phyloP scores from a whole-genome alignment of 2,797 vertebrate species.

The Toxotes lorentzi region DNA sequence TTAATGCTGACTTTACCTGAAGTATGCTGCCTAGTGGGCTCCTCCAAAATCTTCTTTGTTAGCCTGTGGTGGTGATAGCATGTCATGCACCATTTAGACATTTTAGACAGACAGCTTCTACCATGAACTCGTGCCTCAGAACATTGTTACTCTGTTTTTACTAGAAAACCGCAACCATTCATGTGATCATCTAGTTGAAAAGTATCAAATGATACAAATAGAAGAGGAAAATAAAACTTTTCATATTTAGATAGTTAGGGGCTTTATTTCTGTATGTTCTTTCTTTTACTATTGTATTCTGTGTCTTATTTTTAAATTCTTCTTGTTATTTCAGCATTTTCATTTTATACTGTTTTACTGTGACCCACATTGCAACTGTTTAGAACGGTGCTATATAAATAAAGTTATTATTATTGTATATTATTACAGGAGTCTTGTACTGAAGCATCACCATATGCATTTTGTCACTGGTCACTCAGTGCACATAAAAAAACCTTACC shows the following conservation, averaged over 20 bases:
- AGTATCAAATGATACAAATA: not conserved
- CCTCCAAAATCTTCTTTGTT: constrained; percentile 42
- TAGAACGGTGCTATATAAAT: not conserved
- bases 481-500: not conserved
- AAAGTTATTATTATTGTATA: not conserved
- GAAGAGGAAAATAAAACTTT: not conserved
- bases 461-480: not conserved
- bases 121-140: no score
- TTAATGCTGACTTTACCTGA: constrained; percentile 50
- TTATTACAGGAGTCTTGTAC: not conserved
- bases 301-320: not conserved
- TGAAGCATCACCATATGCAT: not conserved
- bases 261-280: no score
- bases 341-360: no score
- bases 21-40: constrained; percentile 10
- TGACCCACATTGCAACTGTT: not conserved
- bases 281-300: no score
- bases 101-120: not conserved
- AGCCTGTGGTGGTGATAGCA: constrained; percentile 6
- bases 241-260: not conserved
- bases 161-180: not conserved
- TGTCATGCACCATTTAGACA: not conserved
- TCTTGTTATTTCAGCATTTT: not conserved
- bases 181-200: not conserved
- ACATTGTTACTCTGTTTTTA: no score